Conservation (phyloP, 92 coral and sea anemone species). For the Porites evermanni region DNA sequence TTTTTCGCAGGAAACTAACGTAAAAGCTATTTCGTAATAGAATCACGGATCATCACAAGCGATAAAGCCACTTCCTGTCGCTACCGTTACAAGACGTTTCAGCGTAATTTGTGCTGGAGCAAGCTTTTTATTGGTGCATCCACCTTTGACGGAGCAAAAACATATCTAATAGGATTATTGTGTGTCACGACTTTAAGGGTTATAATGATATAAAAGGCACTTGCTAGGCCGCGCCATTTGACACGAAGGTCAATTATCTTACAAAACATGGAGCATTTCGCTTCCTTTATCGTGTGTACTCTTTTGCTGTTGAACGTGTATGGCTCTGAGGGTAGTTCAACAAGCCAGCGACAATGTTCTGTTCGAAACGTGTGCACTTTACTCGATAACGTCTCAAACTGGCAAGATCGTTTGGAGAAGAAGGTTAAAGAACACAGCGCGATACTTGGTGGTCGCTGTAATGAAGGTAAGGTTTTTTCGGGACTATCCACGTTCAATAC, state of each 20-base stretch:
- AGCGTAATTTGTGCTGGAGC: not conserved
- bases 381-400: not conserved
- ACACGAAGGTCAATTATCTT: not conserved
- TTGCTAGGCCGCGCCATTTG: not conserved
- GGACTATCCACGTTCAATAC: too few relatives aligned
- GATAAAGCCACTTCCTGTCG: too few relatives aligned
- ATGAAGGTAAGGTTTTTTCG: not conserved
- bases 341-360: not conserved
- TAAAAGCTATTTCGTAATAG: too few relatives aligned
- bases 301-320: not conserved
- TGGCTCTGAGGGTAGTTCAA: not conserved
- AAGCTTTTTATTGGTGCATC: not conserved
- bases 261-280: not conserved
- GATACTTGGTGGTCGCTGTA: not conserved
- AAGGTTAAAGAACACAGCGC: not conserved
- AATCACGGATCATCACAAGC: too few relatives aligned
- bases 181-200: not conserved
- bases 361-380: not conserved
- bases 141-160: too few relatives aligned
- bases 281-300: not conserved
- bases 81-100: not conserved
- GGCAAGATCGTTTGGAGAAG: constrained; percentile 11
- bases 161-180: too few relatives aligned
- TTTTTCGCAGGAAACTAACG: too few relatives aligned
- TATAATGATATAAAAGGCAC: not conserved